Evolutionary conservation across 2,888 invertebrate species (phyloP), one percentile per base, ranked within the genome.

Genomic region (Lasioglossum morio): DNA sequence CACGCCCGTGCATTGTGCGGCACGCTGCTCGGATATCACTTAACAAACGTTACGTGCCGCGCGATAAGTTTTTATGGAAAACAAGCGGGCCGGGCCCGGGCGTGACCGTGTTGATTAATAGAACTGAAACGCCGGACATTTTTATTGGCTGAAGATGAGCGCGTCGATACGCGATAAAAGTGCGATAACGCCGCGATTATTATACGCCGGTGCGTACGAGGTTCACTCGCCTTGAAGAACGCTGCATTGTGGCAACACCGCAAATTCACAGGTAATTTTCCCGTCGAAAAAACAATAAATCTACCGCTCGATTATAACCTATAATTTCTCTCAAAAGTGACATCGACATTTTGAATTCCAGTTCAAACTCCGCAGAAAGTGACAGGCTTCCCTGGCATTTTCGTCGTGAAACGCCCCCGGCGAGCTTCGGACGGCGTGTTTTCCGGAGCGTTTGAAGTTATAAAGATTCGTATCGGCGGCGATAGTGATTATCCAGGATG

Each of bases 401-500:
- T 78, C 46, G 12, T 10, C n/a, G 72, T 37, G 77, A 66, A 86
- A 53, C 72, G 48, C n/a, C 60, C 16, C 16, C 27, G 30, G 27
- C 27, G 74, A 14, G 57, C n/a, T n/a, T 16, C 34, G 3, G 74
- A 43, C 43, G 46, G 63, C 74, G 82, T 87, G 89, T 90, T 91
- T 92, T 91, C 91, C 92, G 89, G 83, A 87, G 90, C 91, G 89
- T 93, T 94, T 92, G 87, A 90, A 91, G 92, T 92, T 92, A 92
- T 93, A 93, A 93, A 94, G 94, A 94, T 94, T 89, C 91, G 93
- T 93, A 94, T 94, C 94, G 93, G 92, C 88, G 90, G 91, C 92
- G 92, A 92, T 93, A 93, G 93, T 92, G 94, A 93, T 94, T 94
- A 94, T 94, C 94, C 92, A 91, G 92, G 93, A 94, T 93, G 90